These are phyloP conservation scores for Xenops minutus DNA, from an alignment of 2,797 vertebrate species.

Conservation along the genomic window DNA sequence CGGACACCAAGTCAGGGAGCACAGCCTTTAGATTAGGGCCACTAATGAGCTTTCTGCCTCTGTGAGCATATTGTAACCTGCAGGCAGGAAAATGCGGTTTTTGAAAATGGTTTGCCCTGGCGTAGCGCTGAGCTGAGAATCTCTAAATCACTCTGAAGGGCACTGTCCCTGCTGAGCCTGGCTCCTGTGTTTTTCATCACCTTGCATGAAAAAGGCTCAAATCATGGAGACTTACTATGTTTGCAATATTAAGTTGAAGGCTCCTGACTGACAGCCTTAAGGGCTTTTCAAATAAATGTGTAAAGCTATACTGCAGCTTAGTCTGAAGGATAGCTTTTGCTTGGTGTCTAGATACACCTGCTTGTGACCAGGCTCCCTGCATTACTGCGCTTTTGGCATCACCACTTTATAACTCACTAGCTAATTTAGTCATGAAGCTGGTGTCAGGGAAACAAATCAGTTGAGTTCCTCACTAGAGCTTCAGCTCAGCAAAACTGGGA, in stretches of 20 bases:
- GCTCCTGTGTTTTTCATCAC: not conserved
- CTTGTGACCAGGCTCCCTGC: not conserved
- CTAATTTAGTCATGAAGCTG: not conserved
- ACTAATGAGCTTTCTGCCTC: not conserved
- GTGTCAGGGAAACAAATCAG: not conserved
- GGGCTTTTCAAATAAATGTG: not conserved
- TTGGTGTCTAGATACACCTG: not conserved
- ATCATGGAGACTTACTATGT: not conserved
- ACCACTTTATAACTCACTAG: not conserved
- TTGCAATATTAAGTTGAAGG: not conserved
- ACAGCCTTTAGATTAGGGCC: not conserved
- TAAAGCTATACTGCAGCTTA: not conserved
- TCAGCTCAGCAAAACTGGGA: not conserved
- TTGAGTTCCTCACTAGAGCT: not conserved
- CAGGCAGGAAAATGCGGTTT: not conserved
- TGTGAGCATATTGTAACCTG: not conserved
- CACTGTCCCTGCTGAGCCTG: not conserved
- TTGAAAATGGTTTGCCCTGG: not conserved
- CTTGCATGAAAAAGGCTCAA: not conserved
- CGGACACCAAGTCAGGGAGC: accelerated
- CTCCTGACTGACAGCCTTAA: not conserved
- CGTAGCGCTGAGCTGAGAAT: not conserved
- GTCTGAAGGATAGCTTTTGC: not conserved
- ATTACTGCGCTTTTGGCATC: not conserved
- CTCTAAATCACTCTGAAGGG: not conserved